A percentile compares a stretch with the other conserved stretches of the same genome.
Conservation (phyloP, 2,113 vertebrate genomes). For the Scatophagus argus region DNA sequence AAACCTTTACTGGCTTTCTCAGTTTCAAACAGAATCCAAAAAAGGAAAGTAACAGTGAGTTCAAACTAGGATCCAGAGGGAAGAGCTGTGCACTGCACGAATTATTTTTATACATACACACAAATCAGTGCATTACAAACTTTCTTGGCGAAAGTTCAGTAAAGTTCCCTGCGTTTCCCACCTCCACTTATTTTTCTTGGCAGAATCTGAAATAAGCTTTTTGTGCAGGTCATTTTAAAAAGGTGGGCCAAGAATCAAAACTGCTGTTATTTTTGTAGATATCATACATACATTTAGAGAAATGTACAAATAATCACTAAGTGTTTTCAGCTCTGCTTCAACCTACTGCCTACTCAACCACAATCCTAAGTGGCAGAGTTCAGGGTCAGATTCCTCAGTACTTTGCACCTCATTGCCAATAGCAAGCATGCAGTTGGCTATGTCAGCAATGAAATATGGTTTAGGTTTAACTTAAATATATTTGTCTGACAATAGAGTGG, state of each 20-base stretch:
- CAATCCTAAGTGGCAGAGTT: slow-evolving; percentile 9
- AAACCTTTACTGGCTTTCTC: not conserved
- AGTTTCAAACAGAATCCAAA: slow-evolving; percentile 28
- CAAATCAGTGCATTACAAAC: not conserved
- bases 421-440: not conserved
- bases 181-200: not conserved
- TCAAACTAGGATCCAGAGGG: not conserved
- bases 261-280: not conserved
- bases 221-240: slow-evolving; percentile 8
- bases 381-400: slow-evolving; percentile 53
- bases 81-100: slow-evolving; percentile 11
- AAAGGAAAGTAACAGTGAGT: not conserved
- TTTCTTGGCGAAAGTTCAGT: slow-evolving; percentile 8
- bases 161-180: slow-evolving; percentile 10
- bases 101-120: not conserved
- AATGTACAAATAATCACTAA: slow-evolving; percentile 20
- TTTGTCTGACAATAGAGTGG: slow-evolving; percentile 7
- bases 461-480: slow-evolving; percentile 17
- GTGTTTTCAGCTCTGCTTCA: slow-evolving; percentile 15
- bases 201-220: slow-evolving; percentile 22
- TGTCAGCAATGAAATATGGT: slow-evolving; percentile 6
- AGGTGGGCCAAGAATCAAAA: not conserved
- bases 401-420: slow-evolving; percentile 50
- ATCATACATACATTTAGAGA: not conserved
- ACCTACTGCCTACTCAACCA: not conserved